phyloP scores from a whole-genome alignment of 2,888 invertebrate genomes.

The Drosophila merina region DNA sequence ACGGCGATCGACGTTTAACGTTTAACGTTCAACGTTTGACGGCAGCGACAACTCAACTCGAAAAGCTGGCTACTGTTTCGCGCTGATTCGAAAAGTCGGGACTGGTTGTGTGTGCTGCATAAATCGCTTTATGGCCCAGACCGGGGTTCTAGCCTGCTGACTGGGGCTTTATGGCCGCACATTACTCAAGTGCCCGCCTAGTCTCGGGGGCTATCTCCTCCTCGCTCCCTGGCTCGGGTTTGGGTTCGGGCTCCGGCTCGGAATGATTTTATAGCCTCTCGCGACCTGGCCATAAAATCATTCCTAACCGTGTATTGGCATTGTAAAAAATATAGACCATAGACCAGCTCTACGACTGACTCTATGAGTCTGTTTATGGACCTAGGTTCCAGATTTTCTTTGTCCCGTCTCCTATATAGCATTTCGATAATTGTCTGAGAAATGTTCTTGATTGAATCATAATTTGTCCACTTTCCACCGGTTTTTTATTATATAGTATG shows the following conservation, averaged over 20 bases:
- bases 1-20: constrained; percentile 26
- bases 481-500: not conserved
- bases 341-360: constrained; percentile 48
- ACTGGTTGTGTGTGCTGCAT: constrained; percentile 55
- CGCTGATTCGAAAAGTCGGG: constrained; percentile 75
- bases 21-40: constrained; percentile 11
- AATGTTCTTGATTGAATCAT: constrained; percentile 78
- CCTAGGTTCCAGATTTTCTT: constrained; percentile 10
- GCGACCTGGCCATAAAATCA: constrained; percentile 67
- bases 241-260: not conserved
- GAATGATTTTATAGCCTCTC: constrained; percentile 55
- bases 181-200: constrained; percentile 74
- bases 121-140: constrained; percentile 74
- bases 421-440: constrained; percentile 73
- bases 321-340: constrained; percentile 64
- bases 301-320: constrained; percentile 68
- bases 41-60: constrained; percentile 9
- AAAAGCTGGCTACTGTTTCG: constrained; percentile 62
- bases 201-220: constrained; percentile 21
- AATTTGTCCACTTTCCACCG: constrained; percentile 46
- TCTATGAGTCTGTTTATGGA: constrained; percentile 23
- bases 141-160: constrained; percentile 14
- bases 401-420: constrained; percentile 50
- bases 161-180: constrained; percentile 71
- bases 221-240: not conserved